These are phyloP conservation scores for Kradibia gibbosae DNA, from an alignment of 1,140 invertebrate genomes.

Conservation along the genomic window DNA sequence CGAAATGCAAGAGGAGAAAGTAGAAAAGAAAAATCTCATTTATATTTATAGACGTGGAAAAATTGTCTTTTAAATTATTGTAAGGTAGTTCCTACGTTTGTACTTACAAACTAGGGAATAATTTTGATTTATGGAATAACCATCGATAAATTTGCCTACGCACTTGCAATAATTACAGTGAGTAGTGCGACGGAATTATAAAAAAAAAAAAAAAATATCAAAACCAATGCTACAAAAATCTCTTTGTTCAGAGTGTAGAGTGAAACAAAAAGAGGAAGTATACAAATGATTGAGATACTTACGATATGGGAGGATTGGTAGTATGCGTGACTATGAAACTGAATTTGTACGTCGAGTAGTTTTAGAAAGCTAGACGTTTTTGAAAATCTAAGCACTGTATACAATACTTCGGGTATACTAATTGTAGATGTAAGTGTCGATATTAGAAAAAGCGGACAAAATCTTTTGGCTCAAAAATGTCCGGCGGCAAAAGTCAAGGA, in stretches of 20 bases:
- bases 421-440: conserved; percentile 49
- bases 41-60: conserved; percentile 2
- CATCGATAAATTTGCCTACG: conserved; percentile 55
- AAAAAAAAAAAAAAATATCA: conserved; percentile 11
- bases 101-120: conserved; percentile 59
- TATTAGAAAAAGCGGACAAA: conserved; percentile 18
- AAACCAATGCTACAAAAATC: not conserved
- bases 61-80: conserved; percentile 57
- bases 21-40: not conserved
- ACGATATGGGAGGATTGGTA: not conserved
- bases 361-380: conserved; percentile 55
- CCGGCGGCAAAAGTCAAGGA: not conserved
- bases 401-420: conserved; percentile 70
- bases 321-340: conserved; percentile 44
- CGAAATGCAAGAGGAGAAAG: not conserved
- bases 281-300: not conserved
- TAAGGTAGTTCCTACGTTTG: conserved; percentile 70
- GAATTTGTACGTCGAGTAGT: conserved; percentile 52
- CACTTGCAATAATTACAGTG: conserved; percentile 59
- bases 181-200: conserved; percentile 8
- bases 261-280: not conserved
- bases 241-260: not conserved
- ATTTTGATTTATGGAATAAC: conserved; percentile 55
- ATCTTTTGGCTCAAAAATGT: not conserved
- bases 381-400: conserved; percentile 55